These are phyloP conservation scores for Paradoxurus hermaphroditus DNA, from an alignment of 2,113 vertebrate species.

Conservation along the genomic window DNA sequence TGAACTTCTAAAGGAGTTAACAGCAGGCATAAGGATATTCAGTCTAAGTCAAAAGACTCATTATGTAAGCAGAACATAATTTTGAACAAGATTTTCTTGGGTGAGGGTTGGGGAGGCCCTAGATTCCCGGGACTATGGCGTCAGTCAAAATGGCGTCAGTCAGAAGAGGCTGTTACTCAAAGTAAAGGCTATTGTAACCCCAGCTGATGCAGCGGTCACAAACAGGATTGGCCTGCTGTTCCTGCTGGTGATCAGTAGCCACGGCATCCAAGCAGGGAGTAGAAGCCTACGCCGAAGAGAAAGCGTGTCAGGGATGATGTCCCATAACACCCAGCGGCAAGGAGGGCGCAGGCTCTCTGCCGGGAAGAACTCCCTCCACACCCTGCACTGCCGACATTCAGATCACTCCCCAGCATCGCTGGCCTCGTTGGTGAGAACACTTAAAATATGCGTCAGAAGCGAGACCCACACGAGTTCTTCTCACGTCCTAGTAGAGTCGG, in stretches of 20 bases:
- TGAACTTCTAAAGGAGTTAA: neutral
- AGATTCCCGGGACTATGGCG: neutral
- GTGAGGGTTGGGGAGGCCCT: too few relatives aligned
- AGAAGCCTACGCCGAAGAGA: neutral
- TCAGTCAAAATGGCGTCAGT: neutral
- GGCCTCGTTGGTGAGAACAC: neutral
- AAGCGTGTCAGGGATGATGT: neutral
- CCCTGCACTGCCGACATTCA: neutral
- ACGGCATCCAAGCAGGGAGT: neutral
- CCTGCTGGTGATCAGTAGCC: fast-evolving
- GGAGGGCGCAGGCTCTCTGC: fast-evolving
- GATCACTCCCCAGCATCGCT: fast-evolving
- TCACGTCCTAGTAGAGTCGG: neutral
- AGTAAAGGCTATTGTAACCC: neutral
- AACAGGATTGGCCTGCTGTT: neutral
- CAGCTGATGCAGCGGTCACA: neutral
- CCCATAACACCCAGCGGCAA: fast-evolving
- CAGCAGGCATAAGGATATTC: neutral
- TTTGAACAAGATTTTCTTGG: neutral
- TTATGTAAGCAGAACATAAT: neutral
- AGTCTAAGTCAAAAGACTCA: neutral
- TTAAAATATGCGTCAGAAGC: neutral
- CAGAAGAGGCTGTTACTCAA: neutral
- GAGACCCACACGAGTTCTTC: neutral
- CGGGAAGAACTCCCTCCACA: neutral